phyloP scores from a whole-genome alignment of 1,140 invertebrate genomes.

The Eufriesea mexicana region DNA sequence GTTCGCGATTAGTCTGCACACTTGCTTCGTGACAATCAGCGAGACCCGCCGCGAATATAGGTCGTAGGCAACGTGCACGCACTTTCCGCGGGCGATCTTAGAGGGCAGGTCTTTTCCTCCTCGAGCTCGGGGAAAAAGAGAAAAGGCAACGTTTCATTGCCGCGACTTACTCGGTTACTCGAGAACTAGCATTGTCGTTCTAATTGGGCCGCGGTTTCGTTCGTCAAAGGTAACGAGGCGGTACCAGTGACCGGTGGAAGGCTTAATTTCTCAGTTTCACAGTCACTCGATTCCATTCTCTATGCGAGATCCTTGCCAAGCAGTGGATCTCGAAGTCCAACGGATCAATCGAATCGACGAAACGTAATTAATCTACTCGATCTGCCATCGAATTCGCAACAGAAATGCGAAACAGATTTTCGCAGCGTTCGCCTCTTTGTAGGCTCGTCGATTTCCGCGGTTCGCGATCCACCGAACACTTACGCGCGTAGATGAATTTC shows the following conservation, averaged over 20 bases:
- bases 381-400: background rate
- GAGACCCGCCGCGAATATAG: background rate
- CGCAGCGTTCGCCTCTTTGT: background rate
- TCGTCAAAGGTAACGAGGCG: slow-evolving; percentile 31
- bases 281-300: background rate
- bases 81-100: background rate
- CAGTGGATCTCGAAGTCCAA: background rate
- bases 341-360: background rate
- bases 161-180: background rate
- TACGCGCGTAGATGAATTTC: background rate
- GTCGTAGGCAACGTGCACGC: background rate
- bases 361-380: background rate
- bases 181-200: slow-evolving; percentile 36
- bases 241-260: background rate
- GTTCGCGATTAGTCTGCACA: background rate
- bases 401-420: background rate
- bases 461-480: background rate
- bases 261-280: background rate
- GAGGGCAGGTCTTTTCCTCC: no score
- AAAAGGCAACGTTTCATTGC: background rate
- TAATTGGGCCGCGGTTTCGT: slow-evolving; percentile 42
- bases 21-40: background rate
- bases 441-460: background rate
- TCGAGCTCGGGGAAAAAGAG: background rate
- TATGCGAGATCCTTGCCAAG: background rate